phyloP scores from a whole-genome alignment of 2,888 invertebrate species.

The Diarsia dahlii region DNA sequence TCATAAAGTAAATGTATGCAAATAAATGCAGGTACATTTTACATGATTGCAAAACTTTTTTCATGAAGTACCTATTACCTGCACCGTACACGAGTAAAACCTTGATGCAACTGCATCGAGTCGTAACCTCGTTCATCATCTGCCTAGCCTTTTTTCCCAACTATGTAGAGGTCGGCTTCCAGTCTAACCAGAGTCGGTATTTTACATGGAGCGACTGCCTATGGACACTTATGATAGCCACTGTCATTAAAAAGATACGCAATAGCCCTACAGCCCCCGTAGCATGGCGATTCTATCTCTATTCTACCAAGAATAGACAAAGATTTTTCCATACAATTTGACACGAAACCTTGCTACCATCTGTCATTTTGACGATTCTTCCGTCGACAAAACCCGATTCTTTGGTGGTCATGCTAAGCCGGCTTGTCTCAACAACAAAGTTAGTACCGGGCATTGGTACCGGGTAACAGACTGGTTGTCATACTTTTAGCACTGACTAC shows the following conservation, averaged over 20 bases:
- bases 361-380: too few species aligned
- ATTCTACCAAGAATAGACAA: too few species aligned
- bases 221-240: too few species aligned
- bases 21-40: slow-evolving; percentile 1
- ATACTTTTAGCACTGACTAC: too few species aligned
- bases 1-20: background rate
- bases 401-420: too few species aligned
- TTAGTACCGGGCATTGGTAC: background rate
- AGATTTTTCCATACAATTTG: too few species aligned
- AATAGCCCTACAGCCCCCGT: too few species aligned
- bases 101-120: slow-evolving; percentile 7
- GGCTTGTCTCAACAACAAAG: background rate
- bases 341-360: too few species aligned
- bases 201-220: background rate
- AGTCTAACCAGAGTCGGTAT: background rate
- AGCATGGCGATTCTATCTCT: too few species aligned
- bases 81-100: slow-evolving; percentile 13
- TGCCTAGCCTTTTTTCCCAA: background rate
- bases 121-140: background rate
- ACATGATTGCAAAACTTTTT: slow-evolving; percentile 1
- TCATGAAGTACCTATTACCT: background rate
- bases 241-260: too few species aligned
- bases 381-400: too few species aligned
- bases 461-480: background rate
- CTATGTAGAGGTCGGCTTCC: background rate